Base-by-base conservation (phyloP, 2,888 invertebrate genomes). In the Lycia hirtaria region DNA sequence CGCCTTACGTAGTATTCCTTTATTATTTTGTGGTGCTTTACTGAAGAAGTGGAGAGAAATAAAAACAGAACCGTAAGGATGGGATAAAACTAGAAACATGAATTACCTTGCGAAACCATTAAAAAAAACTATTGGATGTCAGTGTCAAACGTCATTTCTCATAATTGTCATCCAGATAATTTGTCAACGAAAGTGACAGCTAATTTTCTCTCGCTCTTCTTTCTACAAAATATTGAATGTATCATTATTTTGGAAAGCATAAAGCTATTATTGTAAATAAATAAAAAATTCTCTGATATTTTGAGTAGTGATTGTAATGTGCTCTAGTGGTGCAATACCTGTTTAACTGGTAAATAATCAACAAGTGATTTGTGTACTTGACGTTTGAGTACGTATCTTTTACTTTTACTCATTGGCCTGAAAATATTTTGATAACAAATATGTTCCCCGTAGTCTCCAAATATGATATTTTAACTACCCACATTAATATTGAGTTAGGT, bases 381-480 rank as follows among this genome's bases (percentile, higher is more conserved):
- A 81, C 78, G 67, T 74, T 73, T 76, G 74, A 73, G 83, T 83
- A 80, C 75, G 79, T 81, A 76, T 77, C 69, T 71, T 74, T 75
- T 74, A 83, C 81, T 83, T 83, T 86, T 83, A 80, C 83, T 82
- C 76, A 76, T 79, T 74, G 73, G 69, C 69, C 68, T 73, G 41
- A 68, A 69, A 69, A 71, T 71, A 64, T 70, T 70, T 51, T 56
- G 52, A 44, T 52, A 51, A 49, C 35, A 47, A 56, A 54, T 55
- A 41, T 38, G 9, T 32, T 12, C 24, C 15, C 24, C 12, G 17
- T 43, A 41, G 19, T 12, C 4, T 15, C 9, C 30, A 10, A 15
- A 17, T 14, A 14, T 0, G 14, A 35, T 38, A 26, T 24, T 12
- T 3, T 28, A 32, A 26, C 12, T 5, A 0, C 9, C 26, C 26